A percentile compares a stretch with the other conserved stretches of the same genome.
Evolutionary conservation across 2,113 vertebrate species (phyloP).

Genomic region (Melanotaenia duboulayi): DNA sequence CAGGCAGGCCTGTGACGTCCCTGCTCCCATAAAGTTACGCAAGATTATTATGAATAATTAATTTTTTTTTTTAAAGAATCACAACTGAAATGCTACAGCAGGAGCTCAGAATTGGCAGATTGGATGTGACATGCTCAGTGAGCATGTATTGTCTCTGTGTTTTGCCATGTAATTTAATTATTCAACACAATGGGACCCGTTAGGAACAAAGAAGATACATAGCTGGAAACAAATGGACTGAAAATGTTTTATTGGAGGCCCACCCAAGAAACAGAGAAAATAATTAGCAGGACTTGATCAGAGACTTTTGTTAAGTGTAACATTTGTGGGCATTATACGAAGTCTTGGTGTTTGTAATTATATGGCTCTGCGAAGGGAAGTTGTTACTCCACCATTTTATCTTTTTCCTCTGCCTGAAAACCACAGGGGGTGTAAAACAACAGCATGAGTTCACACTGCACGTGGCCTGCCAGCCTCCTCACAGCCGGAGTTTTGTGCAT

Average conservation of each 20-base stretch:
- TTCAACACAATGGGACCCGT: slow-evolving; percentile 46
- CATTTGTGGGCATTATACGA: slow-evolving; percentile 7
- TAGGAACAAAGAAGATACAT: slow-evolving; percentile 4
- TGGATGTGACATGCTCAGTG: slow-evolving; percentile 24
- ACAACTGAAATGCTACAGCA: neutral
- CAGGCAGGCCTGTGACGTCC: slow-evolving; percentile 17
- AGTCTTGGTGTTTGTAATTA: slow-evolving; percentile 34
- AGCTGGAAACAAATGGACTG: slow-evolving; percentile 24
- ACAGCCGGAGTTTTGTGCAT: slow-evolving; percentile 21
- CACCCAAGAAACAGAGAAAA: slow-evolving; percentile 55
- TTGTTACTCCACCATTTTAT: slow-evolving; percentile 15
- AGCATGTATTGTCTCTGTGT: slow-evolving; percentile 38
- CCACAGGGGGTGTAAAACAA: slow-evolving; percentile 50
- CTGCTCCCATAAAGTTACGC: slow-evolving; percentile 59
- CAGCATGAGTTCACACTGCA: slow-evolving; percentile 49
- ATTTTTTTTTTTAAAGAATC: slow-evolving; percentile 28
- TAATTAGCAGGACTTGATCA: slow-evolving; percentile 52
- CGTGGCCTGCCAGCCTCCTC: slow-evolving; percentile 42
- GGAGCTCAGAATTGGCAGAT: slow-evolving; percentile 10
- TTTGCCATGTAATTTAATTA: slow-evolving; percentile 49
- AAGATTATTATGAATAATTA: slow-evolving; percentile 69
- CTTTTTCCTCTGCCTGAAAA: slow-evolving; percentile 25
- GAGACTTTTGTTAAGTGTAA: slow-evolving; percentile 44
- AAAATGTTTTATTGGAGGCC: slow-evolving; percentile 40
- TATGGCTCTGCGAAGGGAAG: slow-evolving; percentile 4